phyloP scores from a whole-genome alignment of 1,140 invertebrate genomes.

The Coenobita brevimanus region DNA sequence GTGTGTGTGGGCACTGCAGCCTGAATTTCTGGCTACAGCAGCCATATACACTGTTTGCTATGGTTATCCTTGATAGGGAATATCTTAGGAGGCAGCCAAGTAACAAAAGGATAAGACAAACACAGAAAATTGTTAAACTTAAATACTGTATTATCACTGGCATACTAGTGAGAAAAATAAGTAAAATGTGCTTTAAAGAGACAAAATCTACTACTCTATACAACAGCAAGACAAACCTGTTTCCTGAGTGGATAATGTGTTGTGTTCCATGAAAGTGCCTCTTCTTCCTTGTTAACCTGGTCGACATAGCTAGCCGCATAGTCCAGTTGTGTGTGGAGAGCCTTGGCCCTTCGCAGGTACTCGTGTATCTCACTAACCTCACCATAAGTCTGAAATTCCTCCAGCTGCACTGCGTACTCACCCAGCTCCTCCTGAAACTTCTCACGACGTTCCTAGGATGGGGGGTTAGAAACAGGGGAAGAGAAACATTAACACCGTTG shows the following conservation, averaged over 20 bases:
- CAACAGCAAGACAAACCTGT: too few species aligned
- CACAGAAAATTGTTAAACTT: too few species aligned
- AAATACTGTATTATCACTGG: too few species aligned
- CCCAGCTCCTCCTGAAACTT: conserved; percentile 87
- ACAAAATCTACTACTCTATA: too few species aligned
- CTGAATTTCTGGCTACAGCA: too few species aligned
- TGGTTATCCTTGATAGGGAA: too few species aligned
- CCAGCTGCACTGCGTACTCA: conserved; percentile 85
- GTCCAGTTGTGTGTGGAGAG: conserved; percentile 81
- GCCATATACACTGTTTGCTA: too few species aligned
- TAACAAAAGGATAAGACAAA: too few species aligned
- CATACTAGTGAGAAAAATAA: too few species aligned
- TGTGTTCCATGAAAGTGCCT: conserved; percentile 89
- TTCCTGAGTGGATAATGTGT: conserved; percentile 91
- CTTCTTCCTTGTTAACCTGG: conserved; percentile 93
- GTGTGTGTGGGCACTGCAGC: too few species aligned
- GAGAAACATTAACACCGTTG: neutral
- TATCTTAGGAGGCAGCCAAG: too few species aligned
- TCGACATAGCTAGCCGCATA: conserved; percentile 87
- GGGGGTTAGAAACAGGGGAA: neutral
- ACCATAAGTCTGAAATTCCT: conserved; percentile 91
- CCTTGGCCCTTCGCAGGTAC: conserved; percentile 87
- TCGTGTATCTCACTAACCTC: conserved; percentile 88
- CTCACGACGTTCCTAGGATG: conserved; percentile 73
- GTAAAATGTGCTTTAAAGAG: too few species aligned